Conservation (phyloP, 1,140 invertebrate genomes). For the Aphis craccivora region DNA sequence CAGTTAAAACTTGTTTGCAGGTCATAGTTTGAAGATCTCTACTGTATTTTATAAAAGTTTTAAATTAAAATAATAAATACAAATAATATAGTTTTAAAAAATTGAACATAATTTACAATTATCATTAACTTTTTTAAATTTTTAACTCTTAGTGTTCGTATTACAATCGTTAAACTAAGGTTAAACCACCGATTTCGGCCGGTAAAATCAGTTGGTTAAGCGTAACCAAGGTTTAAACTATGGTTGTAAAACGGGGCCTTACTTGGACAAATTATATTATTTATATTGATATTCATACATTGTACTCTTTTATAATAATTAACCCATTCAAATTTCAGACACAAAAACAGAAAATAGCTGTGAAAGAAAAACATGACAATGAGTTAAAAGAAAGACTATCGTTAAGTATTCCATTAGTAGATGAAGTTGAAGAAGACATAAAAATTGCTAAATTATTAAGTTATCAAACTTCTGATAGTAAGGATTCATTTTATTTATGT, state of each 20-base stretch:
- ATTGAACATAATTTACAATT: not conserved
- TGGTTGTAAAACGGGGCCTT: no score
- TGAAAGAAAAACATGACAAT: slow-evolving; percentile 73
- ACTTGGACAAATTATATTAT: not conserved
- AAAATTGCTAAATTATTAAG: slow-evolving; percentile 78
- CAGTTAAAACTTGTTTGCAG: no score
- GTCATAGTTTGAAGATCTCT: no score
- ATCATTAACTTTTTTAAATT: no score
- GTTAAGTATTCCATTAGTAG: slow-evolving; percentile 78
- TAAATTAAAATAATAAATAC: not conserved
- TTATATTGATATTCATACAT: not conserved
- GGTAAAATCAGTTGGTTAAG: no score
- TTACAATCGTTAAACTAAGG: no score
- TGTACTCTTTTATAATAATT: not conserved
- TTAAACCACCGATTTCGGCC: no score
- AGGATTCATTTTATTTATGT: not conserved
- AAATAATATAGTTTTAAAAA: not conserved
- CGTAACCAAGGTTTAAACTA: no score
- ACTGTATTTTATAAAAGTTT: no score
- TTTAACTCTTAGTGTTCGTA: no score
- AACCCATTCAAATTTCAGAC: slow-evolving; percentile 67
- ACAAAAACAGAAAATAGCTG: slow-evolving; percentile 78
- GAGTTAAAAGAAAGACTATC: slow-evolving; percentile 79
- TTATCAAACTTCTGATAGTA: slow-evolving; percentile 45
- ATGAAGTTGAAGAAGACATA: slow-evolving; percentile 80